phyloP scores from a whole-genome alignment of 2,797 vertebrate species.

The Gorsachius magnificus region DNA sequence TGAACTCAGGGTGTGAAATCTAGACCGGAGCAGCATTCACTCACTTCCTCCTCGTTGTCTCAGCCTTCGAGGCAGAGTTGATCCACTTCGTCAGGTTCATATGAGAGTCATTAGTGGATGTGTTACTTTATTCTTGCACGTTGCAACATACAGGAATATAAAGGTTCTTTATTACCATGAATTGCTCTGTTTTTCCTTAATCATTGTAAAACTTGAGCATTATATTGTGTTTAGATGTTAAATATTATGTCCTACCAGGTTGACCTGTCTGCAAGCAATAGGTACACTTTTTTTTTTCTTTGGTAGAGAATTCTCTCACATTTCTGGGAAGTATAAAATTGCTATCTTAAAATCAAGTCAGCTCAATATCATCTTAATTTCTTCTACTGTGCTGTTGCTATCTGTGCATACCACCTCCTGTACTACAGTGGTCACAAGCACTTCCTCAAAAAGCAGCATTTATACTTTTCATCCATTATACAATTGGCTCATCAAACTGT shows the following conservation, averaged over 20 bases:
- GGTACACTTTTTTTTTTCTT: not conserved
- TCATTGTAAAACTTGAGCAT: not conserved
- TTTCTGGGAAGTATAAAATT: not conserved
- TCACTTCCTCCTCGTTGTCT: not conserved
- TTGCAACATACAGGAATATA: accelerated
- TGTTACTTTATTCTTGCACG: not conserved
- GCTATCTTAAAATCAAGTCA: not conserved
- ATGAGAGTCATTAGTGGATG: not conserved
- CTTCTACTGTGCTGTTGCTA: not conserved
- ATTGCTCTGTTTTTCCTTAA: not conserved
- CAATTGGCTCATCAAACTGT: not conserved
- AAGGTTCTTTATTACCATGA: not conserved
- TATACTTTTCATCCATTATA: not conserved
- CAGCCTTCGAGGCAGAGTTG: not conserved
- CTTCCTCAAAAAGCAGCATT: not conserved
- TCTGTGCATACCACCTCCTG: not conserved
- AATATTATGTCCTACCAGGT: not conserved
- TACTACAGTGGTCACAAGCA: not conserved
- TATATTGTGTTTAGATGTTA: not conserved
- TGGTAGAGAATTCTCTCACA: not conserved
- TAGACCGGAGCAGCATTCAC: not conserved
- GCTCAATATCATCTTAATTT: not conserved
- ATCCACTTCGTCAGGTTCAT: not conserved
- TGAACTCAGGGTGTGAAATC: not conserved
- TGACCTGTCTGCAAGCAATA: not conserved